Evolutionary conservation across 2,113 vertebrate genomes (phyloP).

Genomic region (Toxotes jaculatrix): DNA sequence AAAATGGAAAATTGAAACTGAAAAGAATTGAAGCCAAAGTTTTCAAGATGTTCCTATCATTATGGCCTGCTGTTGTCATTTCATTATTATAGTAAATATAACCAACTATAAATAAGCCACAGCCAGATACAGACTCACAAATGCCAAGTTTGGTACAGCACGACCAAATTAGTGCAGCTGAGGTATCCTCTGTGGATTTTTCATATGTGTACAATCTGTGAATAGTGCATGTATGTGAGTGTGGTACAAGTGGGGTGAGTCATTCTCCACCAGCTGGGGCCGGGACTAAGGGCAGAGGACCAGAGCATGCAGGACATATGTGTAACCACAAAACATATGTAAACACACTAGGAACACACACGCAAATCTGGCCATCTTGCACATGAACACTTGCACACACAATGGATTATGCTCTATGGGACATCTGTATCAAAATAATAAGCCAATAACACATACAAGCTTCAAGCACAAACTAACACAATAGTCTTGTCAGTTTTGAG

Average conservation of each 20-base stretch:
- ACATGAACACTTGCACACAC: background rate
- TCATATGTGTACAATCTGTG: background rate
- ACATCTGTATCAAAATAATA: background rate
- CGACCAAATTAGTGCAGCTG: background rate
- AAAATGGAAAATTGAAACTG: background rate
- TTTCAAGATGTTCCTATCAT: background rate
- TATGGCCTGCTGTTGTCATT: background rate
- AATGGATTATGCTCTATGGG: background rate
- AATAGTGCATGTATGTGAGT: background rate
- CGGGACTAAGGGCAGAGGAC: conserved; percentile 17
- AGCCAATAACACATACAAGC: background rate
- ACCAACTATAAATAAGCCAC: background rate
- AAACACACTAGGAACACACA: conserved; percentile 22
- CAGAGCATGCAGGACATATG: background rate
- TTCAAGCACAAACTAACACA: background rate
- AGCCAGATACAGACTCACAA: background rate
- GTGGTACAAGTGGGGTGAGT: background rate
- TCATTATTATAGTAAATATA: background rate
- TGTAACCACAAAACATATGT: conserved; percentile 23
- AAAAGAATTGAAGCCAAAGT: background rate
- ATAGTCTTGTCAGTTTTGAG: background rate
- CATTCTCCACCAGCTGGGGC: conserved; percentile 35
- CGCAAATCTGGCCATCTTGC: background rate
- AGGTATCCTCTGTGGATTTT: background rate
- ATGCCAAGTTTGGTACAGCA: background rate